Base-by-base conservation (phyloP, 2,797 vertebrate species). In the Notamacropus eugenii region DNA sequence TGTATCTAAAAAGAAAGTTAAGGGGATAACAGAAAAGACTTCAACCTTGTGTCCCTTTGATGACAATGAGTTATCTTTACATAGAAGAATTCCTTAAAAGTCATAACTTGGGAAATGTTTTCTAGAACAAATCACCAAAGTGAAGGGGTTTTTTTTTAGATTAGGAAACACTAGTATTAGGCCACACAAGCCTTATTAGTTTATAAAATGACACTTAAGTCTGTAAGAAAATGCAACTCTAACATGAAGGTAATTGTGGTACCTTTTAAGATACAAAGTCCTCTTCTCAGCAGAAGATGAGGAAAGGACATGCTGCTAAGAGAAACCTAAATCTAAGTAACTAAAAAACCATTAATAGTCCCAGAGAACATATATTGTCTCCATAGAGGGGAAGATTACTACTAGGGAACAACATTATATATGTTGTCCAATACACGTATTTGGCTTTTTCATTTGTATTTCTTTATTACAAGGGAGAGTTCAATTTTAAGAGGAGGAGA, bases 51-150 rank as follows among this genome's bases (percentile, higher is more conserved):
- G 19, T 3, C 62, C 90, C 57, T 92, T 0, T 4, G 91, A 0
- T 1, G 90, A 55, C 4, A 1, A 0, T 0, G 11, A 92, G 10
- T 34, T 13, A n/a, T 16, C 29, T 27, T 5, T 59, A 0, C 11
- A n/a, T n/a, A 6, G 55, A 1, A 19, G 0, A 0, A 67, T 0
- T 92, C 13, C 52, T 56, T 62, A 13, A 59, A 82, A 40, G 24
- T 22, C 87, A 55, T 0, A 0, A 27, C 1, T 92, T 92, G 5
- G 40, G 0, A 59, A 56, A 12, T 0, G 0, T 0, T 27, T 91
- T 82, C 91, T n/a, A 1, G 10, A 1, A 55, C 52, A 54, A 2
- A 5, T 59, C 56, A 13, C 55, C 4, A 24, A 55, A n/a, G 55
- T 56, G 27, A 24, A 34, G 10, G 0, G 2, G 1, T 46, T 4